A percentile compares a stretch with the other conserved stretches of the same genome.
phyloP scores from a whole-genome alignment of 2,888 invertebrate species.

The Ectemnius continuus region DNA sequence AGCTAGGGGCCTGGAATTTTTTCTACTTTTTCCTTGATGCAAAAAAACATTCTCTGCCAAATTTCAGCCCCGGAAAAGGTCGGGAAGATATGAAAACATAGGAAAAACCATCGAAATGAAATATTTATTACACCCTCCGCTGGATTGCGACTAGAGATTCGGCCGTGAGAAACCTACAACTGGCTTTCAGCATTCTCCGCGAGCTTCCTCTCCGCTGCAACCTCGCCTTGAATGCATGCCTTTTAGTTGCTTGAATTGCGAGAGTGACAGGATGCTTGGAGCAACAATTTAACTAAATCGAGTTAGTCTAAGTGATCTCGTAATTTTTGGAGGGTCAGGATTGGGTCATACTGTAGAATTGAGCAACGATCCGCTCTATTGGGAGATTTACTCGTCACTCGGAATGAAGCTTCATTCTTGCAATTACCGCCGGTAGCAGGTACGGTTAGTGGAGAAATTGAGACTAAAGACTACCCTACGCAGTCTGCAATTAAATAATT shows the following conservation, averaged over 20 bases:
- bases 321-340: not conserved
- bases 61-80: too few relatives aligned
- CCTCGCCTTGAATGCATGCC: constrained; percentile 5
- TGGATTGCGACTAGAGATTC: constrained; percentile 35
- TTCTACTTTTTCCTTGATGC: too few relatives aligned
- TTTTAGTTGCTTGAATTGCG: not conserved
- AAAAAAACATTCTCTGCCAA: too few relatives aligned
- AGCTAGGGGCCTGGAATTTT: too few relatives aligned
- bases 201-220: not conserved
- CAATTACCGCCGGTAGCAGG: constrained; percentile 23
- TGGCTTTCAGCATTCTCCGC: not conserved
- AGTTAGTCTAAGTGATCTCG: too few relatives aligned
- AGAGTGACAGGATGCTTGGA: not conserved
- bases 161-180: constrained; percentile 39
- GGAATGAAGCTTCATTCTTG: not conserved
- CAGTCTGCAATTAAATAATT: constrained; percentile 39
- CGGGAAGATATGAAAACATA: too few relatives aligned
- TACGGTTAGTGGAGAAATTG: constrained; percentile 3
- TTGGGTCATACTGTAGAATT: constrained; percentile 6
- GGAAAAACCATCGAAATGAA: too few relatives aligned
- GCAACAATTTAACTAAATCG: not conserved
- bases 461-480: constrained; percentile 10
- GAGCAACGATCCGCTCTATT: not conserved
- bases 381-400: constrained; percentile 5
- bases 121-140: constrained; percentile 22